Percentiles rank a stretch among this genome's conserved stretches.
Evolutionary conservation across 2,888 invertebrate species (phyloP).

Genomic region (Eilema depressum): DNA sequence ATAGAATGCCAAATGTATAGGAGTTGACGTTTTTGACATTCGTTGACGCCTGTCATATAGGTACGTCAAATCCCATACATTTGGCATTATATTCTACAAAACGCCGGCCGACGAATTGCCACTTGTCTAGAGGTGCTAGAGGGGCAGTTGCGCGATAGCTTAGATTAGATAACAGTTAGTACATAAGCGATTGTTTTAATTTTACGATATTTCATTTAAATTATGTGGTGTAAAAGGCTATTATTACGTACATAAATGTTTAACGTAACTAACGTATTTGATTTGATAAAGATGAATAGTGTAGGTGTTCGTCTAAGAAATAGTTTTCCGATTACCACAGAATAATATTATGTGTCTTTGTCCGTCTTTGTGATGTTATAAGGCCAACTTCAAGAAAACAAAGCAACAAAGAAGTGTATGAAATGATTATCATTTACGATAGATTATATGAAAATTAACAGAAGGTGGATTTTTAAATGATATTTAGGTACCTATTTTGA

Average conservation of each 20-base stretch:
- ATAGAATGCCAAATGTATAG: no score
- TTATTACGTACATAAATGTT: constrained; percentile 5
- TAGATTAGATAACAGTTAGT: background rate
- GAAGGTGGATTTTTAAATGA: no score
- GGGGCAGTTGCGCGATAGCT: background rate
- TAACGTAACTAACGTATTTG: constrained; percentile 3
- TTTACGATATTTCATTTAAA: constrained; percentile 4
- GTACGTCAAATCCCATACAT: no score
- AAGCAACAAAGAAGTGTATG: background rate
- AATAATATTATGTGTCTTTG: background rate
- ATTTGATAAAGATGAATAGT: background rate
- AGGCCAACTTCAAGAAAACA: background rate
- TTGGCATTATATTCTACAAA: no score
- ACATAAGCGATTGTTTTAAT: background rate
- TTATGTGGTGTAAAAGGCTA: background rate
- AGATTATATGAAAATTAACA: background rate
- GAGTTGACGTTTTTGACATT: no score
- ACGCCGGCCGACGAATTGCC: no score
- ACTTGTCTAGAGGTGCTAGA: no score
- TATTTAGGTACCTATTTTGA: background rate
- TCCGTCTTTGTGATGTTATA: background rate
- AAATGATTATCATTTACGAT: background rate
- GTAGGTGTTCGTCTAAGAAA: background rate
- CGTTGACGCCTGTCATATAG: no score
- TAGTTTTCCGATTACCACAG: background rate